These are phyloP conservation scores for Acrocyrtus sp. DNA, from an alignment of 2,888 invertebrate genomes.

Conservation along the genomic window DNA sequence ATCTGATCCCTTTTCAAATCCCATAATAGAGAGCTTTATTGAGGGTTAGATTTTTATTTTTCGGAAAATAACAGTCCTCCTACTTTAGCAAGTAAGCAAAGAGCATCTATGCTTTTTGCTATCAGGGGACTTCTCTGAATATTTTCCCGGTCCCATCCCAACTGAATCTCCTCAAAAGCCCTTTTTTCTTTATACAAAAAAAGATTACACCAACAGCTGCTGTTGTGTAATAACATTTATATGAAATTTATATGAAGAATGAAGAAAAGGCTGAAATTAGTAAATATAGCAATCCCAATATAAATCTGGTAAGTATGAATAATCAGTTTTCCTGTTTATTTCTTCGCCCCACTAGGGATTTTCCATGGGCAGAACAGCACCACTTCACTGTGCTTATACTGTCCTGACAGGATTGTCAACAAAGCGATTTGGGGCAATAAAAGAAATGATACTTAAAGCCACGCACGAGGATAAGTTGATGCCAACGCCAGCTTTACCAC, in stretches of 20 bases:
- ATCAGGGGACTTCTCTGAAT: not conserved
- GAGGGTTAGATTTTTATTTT: not conserved
- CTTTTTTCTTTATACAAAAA: not conserved
- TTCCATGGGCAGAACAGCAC: too few species aligned
- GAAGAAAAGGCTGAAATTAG: not conserved
- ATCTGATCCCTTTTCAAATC: slow-evolving; percentile 4
- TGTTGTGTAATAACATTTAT: not conserved
- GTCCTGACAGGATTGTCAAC: too few species aligned
- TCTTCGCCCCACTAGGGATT: too few species aligned
- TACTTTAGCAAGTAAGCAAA: not conserved
- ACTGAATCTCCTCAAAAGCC: not conserved
- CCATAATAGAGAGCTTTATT: slow-evolving; percentile 7
- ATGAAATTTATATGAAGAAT: too few species aligned
- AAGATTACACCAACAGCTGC: not conserved
- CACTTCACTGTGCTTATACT: too few species aligned
- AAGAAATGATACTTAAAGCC: too few species aligned
- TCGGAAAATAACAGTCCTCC: not conserved
- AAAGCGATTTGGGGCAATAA: too few species aligned
- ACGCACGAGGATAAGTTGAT: too few species aligned
- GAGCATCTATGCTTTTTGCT: not conserved
- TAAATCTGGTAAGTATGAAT: not conserved
- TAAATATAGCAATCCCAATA: not conserved
- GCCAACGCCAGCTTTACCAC: too few species aligned
- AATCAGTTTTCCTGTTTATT: too few species aligned
- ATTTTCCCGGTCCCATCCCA: not conserved